Evolutionary conservation across 1,140 invertebrate species (phyloP), one percentile per base, ranked within the genome.

Genomic region (Lepidurus apus): DNA sequence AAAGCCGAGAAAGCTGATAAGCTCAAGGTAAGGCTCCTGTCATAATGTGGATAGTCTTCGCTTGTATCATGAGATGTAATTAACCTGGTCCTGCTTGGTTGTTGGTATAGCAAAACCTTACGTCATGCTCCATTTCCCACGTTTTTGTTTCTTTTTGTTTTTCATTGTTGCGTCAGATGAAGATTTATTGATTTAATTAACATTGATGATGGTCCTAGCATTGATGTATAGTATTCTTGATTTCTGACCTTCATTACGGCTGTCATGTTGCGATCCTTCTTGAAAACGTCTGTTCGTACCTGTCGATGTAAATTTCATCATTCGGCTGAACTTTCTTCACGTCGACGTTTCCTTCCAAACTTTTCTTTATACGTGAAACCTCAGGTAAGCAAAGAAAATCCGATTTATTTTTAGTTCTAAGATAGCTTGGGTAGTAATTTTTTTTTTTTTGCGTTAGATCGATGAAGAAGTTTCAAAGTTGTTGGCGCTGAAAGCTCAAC

Each of bases 401-500:
- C 43, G 73, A 74, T 26, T 77, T 26, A 44, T 75, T 79, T 24
- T 47, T 74, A 74, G 76, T 47, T 76, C 5, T 76, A n/a, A 43
- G 44, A 7, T 81, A 43, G 17, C 65, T 47, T 80, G 42, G 76
- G 21, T 45, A 42, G 47, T 42, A 34, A 80, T 65, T 24, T 10
- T 44, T 43, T 83, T 76, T 80, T 74, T 79, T 82, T 76, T 74
- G 80, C 42, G 79, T 65, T 86, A 94, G 93, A 91, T 94, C 81
- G 87, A 88, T 82, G 89, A 93, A 84, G 93, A 96, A 86, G 93
- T 96, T 11, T 86, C 89, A 3, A 95, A 94, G 83, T 86, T 96
- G 34, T 84, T 95, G 77, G 89, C 91, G 75, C 83, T 95, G 6
- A 96, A 96, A 87, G 89, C 91, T 24, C 89, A 92, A 83, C 82